Conservation (phyloP, 2,888 invertebrate genomes). For the Tryphoninae sp. region DNA sequence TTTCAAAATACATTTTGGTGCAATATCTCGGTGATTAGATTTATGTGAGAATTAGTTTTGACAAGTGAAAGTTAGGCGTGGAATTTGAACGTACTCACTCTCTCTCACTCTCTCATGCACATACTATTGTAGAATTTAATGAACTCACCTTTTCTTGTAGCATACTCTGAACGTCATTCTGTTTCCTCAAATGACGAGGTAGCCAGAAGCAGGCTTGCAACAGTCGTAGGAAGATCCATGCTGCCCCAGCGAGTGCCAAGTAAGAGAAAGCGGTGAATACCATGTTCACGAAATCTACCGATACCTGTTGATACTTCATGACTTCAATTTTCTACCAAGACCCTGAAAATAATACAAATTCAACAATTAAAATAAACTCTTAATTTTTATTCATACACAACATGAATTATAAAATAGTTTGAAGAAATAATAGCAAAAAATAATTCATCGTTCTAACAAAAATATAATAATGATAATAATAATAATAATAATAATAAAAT, state of each 20-base stretch:
- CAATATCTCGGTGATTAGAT: no score
- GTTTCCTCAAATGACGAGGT: slow-evolving; percentile 84
- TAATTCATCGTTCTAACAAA: not conserved
- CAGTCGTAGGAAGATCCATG: slow-evolving; percentile 86
- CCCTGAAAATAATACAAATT: slow-evolving; percentile 66
- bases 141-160: slow-evolving; percentile 82
- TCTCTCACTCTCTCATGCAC: no score
- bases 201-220: slow-evolving; percentile 86
- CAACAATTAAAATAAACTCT: not conserved
- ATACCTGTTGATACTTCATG: slow-evolving; percentile 87
- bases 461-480: not conserved
- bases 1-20: no score
- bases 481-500: slow-evolving; percentile 12
- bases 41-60: no score
- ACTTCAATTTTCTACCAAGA: slow-evolving; percentile 51
- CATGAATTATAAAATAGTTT: not conserved
- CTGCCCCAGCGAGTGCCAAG: slow-evolving; percentile 84
- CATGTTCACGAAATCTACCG: slow-evolving; percentile 87
- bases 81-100: no score
- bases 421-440: not conserved
- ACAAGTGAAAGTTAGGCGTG: no score
- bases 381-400: not conserved
- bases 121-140: not conserved
- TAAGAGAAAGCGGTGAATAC: slow-evolving; percentile 85
- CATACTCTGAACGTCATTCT: slow-evolving; percentile 83